phyloP scores from a whole-genome alignment of 2,113 vertebrate genomes.

The Catharus fuscescens region DNA sequence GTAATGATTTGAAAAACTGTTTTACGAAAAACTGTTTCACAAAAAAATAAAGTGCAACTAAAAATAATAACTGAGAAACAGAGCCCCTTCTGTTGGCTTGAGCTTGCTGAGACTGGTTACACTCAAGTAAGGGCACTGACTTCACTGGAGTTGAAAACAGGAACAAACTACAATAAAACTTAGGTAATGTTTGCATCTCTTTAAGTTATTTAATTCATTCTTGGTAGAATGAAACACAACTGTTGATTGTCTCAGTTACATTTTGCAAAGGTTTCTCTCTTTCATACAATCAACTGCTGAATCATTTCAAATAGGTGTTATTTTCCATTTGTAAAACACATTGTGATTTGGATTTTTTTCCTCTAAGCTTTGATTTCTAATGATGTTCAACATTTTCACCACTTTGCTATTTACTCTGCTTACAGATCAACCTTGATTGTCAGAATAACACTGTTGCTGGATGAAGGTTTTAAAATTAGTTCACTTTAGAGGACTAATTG shows the following conservation, averaged over 20 bases:
- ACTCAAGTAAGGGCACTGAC: neutral
- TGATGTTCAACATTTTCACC: neutral
- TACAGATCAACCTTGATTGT: neutral
- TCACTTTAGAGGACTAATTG: neutral
- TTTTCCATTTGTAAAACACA: slow-evolving; percentile 22
- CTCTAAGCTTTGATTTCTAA: neutral
- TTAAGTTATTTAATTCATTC: neutral
- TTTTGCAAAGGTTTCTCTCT: neutral
- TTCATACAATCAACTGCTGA: neutral
- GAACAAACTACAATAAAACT: neutral
- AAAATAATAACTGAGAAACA: neutral
- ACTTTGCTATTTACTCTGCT: neutral
- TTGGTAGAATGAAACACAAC: neutral
- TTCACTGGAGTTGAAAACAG: neutral
- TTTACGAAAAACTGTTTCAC: neutral
- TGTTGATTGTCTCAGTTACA: neutral
- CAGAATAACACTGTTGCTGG: neutral
- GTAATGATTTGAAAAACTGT: neutral
- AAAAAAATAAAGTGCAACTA: neutral
- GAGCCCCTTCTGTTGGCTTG: neutral
- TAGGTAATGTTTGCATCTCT: neutral
- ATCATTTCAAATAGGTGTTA: neutral
- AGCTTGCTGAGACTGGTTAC: neutral
- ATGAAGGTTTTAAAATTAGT: neutral
- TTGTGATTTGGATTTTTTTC: neutral